Evolutionary conservation across 1,140 invertebrate genomes (phyloP).

Genomic region (Procambarus clarkii): DNA sequence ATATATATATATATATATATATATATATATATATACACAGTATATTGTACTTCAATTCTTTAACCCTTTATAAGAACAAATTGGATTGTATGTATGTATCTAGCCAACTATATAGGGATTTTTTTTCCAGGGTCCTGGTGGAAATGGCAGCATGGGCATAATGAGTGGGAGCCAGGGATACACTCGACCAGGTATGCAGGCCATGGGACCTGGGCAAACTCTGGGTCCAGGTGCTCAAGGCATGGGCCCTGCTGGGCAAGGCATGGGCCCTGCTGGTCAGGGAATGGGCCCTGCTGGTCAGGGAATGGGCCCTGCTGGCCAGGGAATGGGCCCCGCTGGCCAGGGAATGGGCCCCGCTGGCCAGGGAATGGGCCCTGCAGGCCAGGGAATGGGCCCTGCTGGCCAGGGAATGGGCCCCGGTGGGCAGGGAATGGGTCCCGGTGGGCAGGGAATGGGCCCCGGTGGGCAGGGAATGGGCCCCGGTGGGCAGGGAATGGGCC

Average conservation of each 20-base stretch:
- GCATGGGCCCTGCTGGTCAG: constrained; percentile 40
- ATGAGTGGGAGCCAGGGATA: constrained; percentile 66
- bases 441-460: constrained; percentile 51
- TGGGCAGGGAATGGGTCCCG: constrained; percentile 45
- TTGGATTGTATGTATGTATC: no score
- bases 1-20: no score
- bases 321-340: constrained; percentile 49
- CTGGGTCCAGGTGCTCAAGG: constrained; percentile 5
- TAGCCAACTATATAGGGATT: no score
- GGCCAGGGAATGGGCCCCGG: not conserved
- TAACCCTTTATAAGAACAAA: no score
- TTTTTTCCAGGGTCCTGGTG: constrained; percentile 59
- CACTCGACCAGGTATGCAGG: constrained; percentile 59
- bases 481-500: constrained; percentile 50
- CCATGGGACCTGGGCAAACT: constrained; percentile 33
- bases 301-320: constrained; percentile 40
- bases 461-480: constrained; percentile 37
- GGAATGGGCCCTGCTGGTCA: constrained; percentile 39
- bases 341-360: constrained; percentile 39
- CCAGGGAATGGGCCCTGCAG: constrained; percentile 31
- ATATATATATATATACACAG: no score
- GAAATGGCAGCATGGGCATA: constrained; percentile 67
- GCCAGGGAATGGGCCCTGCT: no score
- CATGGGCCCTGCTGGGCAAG: constrained; percentile 49
- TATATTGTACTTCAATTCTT: no score